Evolutionary conservation across 2,888 invertebrate species (phyloP).

Genomic region (Cybosia mesomella): DNA sequence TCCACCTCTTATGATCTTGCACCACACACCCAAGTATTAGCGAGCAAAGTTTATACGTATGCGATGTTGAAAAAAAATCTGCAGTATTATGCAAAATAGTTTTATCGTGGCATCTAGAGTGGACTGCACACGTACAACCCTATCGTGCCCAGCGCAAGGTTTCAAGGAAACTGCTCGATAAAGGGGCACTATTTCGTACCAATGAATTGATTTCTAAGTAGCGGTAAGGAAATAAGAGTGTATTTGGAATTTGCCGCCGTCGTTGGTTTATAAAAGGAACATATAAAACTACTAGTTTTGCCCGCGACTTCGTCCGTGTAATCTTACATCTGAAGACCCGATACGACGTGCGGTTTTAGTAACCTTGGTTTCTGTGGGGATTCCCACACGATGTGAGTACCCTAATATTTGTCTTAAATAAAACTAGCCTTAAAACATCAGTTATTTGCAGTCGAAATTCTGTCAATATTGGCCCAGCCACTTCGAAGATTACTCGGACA

Average conservation of each 20-base stretch:
- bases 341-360: too few species aligned
- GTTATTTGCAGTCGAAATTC: too few species aligned
- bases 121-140: conserved; percentile 67
- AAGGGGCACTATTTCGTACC: not conserved
- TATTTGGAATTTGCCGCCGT: not conserved
- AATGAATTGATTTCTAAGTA: conserved; percentile 16
- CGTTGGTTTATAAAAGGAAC: not conserved
- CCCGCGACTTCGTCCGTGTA: too few species aligned
- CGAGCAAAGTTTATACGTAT: conserved; percentile 72
- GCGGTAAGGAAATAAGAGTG: not conserved
- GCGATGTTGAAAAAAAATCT: conserved; percentile 79
- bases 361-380: too few species aligned
- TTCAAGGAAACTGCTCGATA: conserved; percentile 47
- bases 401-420: too few species aligned
- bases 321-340: too few species aligned
- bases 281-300: too few species aligned
- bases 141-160: conserved; percentile 55
- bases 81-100: conserved; percentile 82
- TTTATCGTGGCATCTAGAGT: conserved; percentile 72
- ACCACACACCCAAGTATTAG: conserved; percentile 60
- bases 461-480: too few species aligned
- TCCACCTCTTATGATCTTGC: conserved; percentile 14
- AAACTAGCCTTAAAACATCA: too few species aligned
- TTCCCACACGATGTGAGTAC: too few species aligned
- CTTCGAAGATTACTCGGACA: too few species aligned